These are phyloP conservation scores for Zootoca vivipara DNA, from an alignment of 2,113 vertebrate genomes.

Conservation along the genomic window DNA sequence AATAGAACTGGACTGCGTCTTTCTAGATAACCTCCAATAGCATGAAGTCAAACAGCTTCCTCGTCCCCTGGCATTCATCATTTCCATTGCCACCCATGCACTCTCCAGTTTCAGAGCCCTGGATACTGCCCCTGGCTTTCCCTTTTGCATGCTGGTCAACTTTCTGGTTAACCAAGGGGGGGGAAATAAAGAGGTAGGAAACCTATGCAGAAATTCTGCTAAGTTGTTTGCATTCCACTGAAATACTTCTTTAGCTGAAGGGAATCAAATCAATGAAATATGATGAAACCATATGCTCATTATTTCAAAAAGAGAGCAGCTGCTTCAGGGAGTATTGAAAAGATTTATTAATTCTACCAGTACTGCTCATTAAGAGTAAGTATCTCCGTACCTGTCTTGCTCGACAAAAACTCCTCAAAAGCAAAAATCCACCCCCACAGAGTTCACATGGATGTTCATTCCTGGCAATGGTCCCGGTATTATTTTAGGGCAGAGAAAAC, in stretches of 20 bases:
- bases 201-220: constrained; percentile 68
- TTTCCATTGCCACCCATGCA: constrained; percentile 26
- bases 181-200: constrained; percentile 65
- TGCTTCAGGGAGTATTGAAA: constrained; percentile 76
- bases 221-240: constrained; percentile 76
- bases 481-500: constrained; percentile 55
- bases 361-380: constrained; percentile 73
- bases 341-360: constrained; percentile 79
- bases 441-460: constrained; percentile 58
- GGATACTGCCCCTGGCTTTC: constrained; percentile 55
- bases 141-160: constrained; percentile 60
- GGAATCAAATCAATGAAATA: constrained; percentile 81
- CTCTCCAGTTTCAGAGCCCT: constrained; percentile 43
- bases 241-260: constrained; percentile 78
- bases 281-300: constrained; percentile 83
- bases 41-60: not conserved
- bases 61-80: not conserved
- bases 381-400: constrained; percentile 72
- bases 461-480: constrained; percentile 55
- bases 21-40: constrained; percentile 31
- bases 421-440: constrained; percentile 57
- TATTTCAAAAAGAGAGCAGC: constrained; percentile 78
- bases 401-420: constrained; percentile 65
- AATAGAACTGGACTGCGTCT: not conserved
- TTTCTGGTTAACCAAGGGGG: constrained; percentile 57